Conservation (phyloP, 1,140 invertebrate species). For the Rhyzopertha dominica region DNA sequence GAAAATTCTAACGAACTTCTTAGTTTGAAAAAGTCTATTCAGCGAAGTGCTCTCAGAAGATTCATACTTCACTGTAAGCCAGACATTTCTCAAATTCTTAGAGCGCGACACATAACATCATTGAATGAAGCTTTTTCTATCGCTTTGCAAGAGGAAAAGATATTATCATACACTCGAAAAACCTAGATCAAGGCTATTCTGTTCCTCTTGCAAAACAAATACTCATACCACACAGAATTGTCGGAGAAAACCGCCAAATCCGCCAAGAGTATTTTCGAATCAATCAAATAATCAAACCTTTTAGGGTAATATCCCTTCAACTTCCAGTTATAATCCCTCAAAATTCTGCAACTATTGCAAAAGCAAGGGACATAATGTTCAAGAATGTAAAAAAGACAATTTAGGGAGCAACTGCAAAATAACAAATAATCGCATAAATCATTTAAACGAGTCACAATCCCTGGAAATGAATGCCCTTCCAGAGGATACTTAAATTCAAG, state of each 20-base stretch:
- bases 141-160: conserved; percentile 12
- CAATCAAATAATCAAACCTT: too few species aligned
- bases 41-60: conserved; percentile 1
- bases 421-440: not conserved
- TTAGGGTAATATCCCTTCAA: too few species aligned
- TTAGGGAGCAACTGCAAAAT: not conserved
- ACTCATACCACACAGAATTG: conserved; percentile 1
- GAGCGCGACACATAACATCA: conserved; percentile 3
- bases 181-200: not conserved
- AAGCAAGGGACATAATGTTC: conserved; percentile 6
- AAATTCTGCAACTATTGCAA: conserved; percentile 15
- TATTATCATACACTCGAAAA: conserved; percentile 2
- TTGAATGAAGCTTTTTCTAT: conserved; percentile 9
- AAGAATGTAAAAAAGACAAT: conserved; percentile 14
- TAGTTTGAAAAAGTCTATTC: not conserved
- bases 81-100: conserved; percentile 13
- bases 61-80: conserved; percentile 11
- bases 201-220: conserved; percentile 1
- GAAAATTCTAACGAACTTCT: too few species aligned
- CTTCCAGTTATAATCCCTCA: not conserved
- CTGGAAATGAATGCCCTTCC: conserved; percentile 7
- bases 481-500: conserved; percentile 3
- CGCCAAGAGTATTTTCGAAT: too few species aligned
- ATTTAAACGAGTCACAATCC: not conserved
- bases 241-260: not conserved